Evolutionary conservation across 1,140 invertebrate species (phyloP), one percentile per base, ranked within the genome.

Genomic region (Oreohelix idahoensis): DNA sequence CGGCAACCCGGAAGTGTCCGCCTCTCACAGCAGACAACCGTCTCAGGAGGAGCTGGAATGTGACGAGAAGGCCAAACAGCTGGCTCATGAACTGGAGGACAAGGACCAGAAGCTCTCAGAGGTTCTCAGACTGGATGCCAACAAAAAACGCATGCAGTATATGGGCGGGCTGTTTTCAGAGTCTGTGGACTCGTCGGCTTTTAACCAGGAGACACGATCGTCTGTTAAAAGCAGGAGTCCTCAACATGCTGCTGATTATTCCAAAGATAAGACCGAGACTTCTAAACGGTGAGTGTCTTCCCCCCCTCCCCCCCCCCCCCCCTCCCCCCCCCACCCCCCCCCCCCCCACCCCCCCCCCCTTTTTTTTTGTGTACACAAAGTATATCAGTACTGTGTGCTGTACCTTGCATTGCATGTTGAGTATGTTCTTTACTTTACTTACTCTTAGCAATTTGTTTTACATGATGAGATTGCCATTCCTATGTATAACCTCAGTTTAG

Each of bases 11-110:
- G 75, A 83, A 26, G 17, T 80, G 2, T 70, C 49, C 0, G 23
- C 69, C 1, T 71, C 82, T 82, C 91, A 92, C 70, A 85, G 86
- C 17, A 84, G 92, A n/a, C 91, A 92, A 77, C 95, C 95, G 76
- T 92, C 95, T 26, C 94, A 95, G 75, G 96, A 96, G 89, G 96
- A 97, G 92, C 94, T 96, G 81, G 96, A 96, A 85, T 96, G 96
- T 92, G 96, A 97, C 87, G 93, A 95, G 86, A 93, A 96, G 78
- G 95, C 95, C 35, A 91, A 95, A 84, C 95, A 96, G 89, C 93
- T 97, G 70, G 95, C 95, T 42, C 95, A 94, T 90, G 95, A 96
- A 82, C 93, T 96, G 79, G 93, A 94, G 45, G 90, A 92, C 32
- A 94, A 87, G 45, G 89, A 92, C 35, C 86, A 89, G 45, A 87